Conservation (phyloP, 1,140 invertebrate genomes). For the Bombus sylvicola region DNA sequence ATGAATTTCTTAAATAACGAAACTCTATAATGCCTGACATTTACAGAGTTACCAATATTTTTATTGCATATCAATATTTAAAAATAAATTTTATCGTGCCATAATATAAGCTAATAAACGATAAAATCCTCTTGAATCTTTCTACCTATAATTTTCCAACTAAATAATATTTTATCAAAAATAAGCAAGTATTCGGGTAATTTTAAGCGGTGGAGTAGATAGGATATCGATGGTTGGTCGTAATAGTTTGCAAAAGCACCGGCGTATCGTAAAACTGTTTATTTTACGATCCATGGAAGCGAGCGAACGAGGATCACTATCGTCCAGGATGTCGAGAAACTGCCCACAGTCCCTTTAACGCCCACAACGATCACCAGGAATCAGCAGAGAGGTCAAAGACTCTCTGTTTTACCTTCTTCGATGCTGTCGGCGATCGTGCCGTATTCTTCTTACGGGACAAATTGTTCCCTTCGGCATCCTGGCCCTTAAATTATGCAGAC, state of each 20-base stretch:
- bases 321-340: slow-evolving; percentile 38
- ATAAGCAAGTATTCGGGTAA: neutral
- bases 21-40: too few species aligned
- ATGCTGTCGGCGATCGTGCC: slow-evolving; percentile 32
- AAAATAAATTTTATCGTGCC: neutral
- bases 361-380: slow-evolving; percentile 57
- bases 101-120: too few species aligned
- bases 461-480: slow-evolving; percentile 49
- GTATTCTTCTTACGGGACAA: slow-evolving; percentile 39
- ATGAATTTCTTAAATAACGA: neutral
- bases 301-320: slow-evolving; percentile 2
- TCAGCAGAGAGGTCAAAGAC: slow-evolving; percentile 65
- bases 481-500: slow-evolving; percentile 53
- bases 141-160: neutral
- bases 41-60: neutral
- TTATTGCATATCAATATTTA: neutral
- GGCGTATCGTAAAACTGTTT: neutral
- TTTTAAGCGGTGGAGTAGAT: neutral
- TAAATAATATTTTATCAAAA: neutral
- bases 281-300: slow-evolving; percentile 31
- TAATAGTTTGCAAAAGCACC: neutral
- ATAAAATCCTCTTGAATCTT: too few species aligned
- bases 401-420: slow-evolving; percentile 44
- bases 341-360: slow-evolving; percentile 60
- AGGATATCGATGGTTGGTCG: too few species aligned